Percentiles rank a stretch among this genome's conserved stretches.
Conservation (phyloP, 1,140 invertebrate species). For the Trichogramma pretiosum region DNA sequence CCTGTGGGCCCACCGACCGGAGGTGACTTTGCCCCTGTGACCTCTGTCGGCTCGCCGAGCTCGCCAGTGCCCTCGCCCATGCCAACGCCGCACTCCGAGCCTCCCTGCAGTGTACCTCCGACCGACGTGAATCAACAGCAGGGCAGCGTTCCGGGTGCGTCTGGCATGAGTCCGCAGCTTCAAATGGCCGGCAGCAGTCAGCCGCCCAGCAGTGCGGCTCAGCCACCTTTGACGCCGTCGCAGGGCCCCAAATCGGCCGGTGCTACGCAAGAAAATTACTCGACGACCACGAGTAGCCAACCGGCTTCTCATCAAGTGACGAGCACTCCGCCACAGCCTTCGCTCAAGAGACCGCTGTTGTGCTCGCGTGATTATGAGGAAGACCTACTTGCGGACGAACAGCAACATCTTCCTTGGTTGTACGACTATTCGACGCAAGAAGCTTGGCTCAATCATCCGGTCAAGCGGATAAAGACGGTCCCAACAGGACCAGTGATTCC, state of each 20-base stretch:
- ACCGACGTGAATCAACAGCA: constrained; percentile 58
- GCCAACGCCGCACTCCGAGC: constrained; percentile 65
- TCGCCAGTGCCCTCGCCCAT: constrained; percentile 71
- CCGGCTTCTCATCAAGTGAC: no score
- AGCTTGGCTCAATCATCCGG: constrained; percentile 80
- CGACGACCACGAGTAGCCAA: neutral
- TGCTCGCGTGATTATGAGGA: constrained; percentile 64
- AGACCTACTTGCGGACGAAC: constrained; percentile 67
- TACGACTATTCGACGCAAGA: constrained; percentile 81
- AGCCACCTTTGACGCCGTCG: constrained; percentile 45
- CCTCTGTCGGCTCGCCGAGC: constrained; percentile 63
- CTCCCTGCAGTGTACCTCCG: constrained; percentile 62
- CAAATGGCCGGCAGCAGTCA: constrained; percentile 39
- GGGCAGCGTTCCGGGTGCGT: neutral
- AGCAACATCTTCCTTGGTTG: constrained; percentile 69
- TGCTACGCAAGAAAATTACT: neutral
- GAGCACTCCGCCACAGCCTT: constrained; percentile 17
- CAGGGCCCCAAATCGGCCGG: constrained; percentile 39
- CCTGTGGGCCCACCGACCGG: constrained; percentile 48
- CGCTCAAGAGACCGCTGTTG: constrained; percentile 59
- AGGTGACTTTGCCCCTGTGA: constrained; percentile 53
- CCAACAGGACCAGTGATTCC: neutral
- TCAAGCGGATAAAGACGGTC: constrained; percentile 59
- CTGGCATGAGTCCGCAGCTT: constrained; percentile 45
- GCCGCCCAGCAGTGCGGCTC: constrained; percentile 37